These are phyloP conservation scores for Ditula angustiorana DNA, from an alignment of 2,888 invertebrate genomes.

Conservation along the genomic window DNA sequence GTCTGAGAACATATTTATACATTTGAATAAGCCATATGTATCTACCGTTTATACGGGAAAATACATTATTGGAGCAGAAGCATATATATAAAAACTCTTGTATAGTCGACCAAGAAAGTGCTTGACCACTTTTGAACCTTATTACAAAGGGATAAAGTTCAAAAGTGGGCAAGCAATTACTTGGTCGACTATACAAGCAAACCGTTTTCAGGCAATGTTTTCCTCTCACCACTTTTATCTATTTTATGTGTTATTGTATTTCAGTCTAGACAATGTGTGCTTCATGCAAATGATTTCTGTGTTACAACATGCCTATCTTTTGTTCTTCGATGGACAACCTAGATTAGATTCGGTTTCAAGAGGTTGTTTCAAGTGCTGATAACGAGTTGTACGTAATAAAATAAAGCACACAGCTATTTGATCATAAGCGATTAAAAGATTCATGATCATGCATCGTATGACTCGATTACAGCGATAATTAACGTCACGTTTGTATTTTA, in stretches of 20 bases:
- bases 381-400: neutral
- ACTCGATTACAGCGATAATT: neutral
- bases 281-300: neutral
- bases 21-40: no score
- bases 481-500: neutral
- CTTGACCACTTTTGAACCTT: no score
- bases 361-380: neutral
- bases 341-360: slow-evolving; percentile 1
- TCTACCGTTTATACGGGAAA: no score
- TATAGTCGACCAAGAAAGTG: no score
- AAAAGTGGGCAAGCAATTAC: no score
- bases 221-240: neutral
- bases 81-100: no score
- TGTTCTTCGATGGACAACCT: neutral
- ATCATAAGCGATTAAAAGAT: neutral
- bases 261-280: neutral
- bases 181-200: neutral
- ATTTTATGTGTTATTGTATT: neutral
- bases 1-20: no score
- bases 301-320: neutral
- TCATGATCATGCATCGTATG: neutral
- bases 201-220: neutral
- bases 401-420: neutral
- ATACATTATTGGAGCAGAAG: no score
- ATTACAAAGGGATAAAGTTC: no score